Base-by-base conservation (phyloP, 2,113 vertebrate genomes). In the Ia io region DNA sequence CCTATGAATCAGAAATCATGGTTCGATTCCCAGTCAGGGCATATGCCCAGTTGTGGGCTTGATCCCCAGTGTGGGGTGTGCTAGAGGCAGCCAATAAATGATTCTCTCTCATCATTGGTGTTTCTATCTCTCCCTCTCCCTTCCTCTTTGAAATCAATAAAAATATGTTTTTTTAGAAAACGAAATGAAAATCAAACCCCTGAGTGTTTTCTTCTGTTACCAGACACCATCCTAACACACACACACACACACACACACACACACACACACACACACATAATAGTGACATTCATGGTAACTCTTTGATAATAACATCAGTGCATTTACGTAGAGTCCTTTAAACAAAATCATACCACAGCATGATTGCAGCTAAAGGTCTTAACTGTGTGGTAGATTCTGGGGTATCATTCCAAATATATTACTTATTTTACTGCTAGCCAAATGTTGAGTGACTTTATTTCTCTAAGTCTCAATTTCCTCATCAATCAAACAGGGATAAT, bases 391-490 rank as follows among this genome's bases (percentile, higher is more conserved):
- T 63, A 87, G 71, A 87, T 51, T 59, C 18, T 84, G 51, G 77
- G 30, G 49, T 88, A 23, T 44, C 37, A 6, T 67, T 79, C 13
- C 82, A 96, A 63, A 44, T 42, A 59, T 74, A 91, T 37, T 93
- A n/a, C n/a, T 93, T 74, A 79, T 44, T 91, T 88, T 86, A 79
- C 25, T 40, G 47, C 22, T 65, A 74, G 78, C 30, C 77, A 89
- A 69, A 83, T 53, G 44, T 63, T 69, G 13, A 93, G 53, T 63
- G 53, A 92, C 71, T 94, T 83, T 73, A 53, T 84, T 92, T 92
- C 59, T 92, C 53, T 47, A 65, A 78, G 17, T 73, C 28, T 95
- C 40, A 83, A 69, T 87, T 88, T 88, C n/a, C 1, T 0, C 18
- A 92, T 73, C 40, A 84, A 42, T 56, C 49, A 93, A 95, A 86